Conservation (phyloP, 2,888 invertebrate genomes). For the Orchesellides sinensis region DNA sequence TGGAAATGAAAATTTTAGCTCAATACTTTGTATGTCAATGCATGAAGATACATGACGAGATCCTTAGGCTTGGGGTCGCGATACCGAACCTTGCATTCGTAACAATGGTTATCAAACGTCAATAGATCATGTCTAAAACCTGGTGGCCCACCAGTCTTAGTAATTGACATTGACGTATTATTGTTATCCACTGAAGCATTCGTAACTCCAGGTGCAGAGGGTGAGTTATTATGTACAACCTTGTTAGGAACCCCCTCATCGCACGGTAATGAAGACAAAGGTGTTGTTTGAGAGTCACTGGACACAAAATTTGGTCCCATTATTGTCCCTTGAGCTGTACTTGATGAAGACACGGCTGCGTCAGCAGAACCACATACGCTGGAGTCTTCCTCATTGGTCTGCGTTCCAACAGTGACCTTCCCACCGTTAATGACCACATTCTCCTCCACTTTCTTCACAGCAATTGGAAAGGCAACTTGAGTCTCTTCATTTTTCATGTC, state of each 20-base stretch:
- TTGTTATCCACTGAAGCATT: slow-evolving; percentile 38
- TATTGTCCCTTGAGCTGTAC: slow-evolving; percentile 10
- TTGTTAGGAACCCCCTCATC: slow-evolving; percentile 16
- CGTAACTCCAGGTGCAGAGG: no score
- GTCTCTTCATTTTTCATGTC: slow-evolving; percentile 35
- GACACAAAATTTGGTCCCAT: slow-evolving; percentile 36
- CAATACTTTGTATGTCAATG: slow-evolving; percentile 91
- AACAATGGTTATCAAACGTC: slow-evolving; percentile 90
- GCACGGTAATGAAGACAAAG: slow-evolving; percentile 58
- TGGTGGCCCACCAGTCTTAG: slow-evolving; percentile 75
- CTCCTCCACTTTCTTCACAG: slow-evolving; percentile 29
- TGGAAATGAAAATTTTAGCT: no score
- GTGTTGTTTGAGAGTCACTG: slow-evolving; percentile 32
- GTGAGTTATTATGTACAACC: slow-evolving; percentile 29
- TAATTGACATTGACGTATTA: slow-evolving; percentile 21
- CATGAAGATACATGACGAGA: slow-evolving; percentile 97
- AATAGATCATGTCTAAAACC: slow-evolving; percentile 84
- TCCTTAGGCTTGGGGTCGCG: slow-evolving; percentile 94
- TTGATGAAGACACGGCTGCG: neutral
- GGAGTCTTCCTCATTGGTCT: slow-evolving; percentile 88
- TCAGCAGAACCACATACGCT: slow-evolving; percentile 29
- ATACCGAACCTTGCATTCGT: slow-evolving; percentile 94
- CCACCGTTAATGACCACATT: slow-evolving; percentile 49
- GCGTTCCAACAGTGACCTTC: slow-evolving; percentile 90
- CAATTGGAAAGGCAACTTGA: slow-evolving; percentile 38